phyloP scores from a whole-genome alignment of 2,113 vertebrate genomes.

The Odocoileus virginianus region DNA sequence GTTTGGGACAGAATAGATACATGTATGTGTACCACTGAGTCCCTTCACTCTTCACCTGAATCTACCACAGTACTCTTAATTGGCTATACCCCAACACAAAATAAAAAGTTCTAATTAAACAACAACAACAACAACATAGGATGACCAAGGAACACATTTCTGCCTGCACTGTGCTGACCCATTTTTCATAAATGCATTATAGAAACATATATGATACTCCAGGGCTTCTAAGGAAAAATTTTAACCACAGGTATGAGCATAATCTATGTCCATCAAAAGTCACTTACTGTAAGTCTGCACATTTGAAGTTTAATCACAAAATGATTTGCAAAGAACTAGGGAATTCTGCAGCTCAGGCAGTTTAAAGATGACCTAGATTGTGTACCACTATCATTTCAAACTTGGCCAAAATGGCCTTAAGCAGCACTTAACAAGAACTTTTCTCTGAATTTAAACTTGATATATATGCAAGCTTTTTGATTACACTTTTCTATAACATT shows the following conservation, averaged over 20 bases:
- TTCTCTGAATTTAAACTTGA: conserved; percentile 24
- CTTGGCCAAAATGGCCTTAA: not conserved
- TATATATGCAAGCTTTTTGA: not conserved
- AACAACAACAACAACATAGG: not conserved
- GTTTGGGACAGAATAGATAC: not conserved
- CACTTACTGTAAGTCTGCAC: not conserved
- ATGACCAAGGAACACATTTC: not conserved
- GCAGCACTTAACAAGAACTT: not conserved
- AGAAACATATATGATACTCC: not conserved
- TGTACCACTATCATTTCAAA: not conserved
- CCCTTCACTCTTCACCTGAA: not conserved
- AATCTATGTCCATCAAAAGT: not conserved
- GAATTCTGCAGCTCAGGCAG: not conserved
- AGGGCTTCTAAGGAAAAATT: not conserved
- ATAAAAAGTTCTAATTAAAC: not conserved
- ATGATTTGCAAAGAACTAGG: not conserved
- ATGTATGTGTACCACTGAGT: not conserved
- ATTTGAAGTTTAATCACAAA: not conserved
- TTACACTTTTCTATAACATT: not conserved
- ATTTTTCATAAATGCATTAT: not conserved
- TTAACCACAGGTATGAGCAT: not conserved
- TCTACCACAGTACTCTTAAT: not conserved
- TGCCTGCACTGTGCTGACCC: not conserved
- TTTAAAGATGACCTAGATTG: conserved; percentile 11
- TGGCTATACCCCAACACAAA: not conserved